A percentile compares a stretch with the other conserved stretches of the same genome.
phyloP scores from a whole-genome alignment of 2,797 vertebrate genomes.

The Trachops cirrhosus region DNA sequence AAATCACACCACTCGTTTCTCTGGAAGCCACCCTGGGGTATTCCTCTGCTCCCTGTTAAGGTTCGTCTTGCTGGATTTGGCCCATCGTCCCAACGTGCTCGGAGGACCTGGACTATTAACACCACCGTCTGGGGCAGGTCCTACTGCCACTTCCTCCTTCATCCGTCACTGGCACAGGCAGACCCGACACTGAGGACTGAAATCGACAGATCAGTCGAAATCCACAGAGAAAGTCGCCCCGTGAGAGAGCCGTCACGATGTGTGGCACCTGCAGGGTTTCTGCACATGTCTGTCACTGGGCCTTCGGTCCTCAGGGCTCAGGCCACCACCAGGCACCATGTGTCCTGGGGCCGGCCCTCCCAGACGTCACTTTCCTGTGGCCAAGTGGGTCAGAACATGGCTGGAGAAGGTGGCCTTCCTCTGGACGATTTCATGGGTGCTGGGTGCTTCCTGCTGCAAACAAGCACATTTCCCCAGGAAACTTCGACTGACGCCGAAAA shows the following conservation, averaged over 20 bases:
- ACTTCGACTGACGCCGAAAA: background rate
- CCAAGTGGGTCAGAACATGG: background rate
- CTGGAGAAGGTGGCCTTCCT: background rate
- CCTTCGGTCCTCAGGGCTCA: background rate
- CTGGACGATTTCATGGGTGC: background rate
- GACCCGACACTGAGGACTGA: no score
- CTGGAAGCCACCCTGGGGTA: background rate
- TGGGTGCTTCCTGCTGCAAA: background rate
- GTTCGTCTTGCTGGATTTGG: background rate
- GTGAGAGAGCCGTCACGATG: background rate
- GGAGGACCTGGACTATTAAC: background rate
- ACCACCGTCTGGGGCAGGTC: background rate
- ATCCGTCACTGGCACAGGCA: background rate
- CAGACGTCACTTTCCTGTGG: background rate
- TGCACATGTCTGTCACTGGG: background rate
- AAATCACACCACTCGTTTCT: background rate
- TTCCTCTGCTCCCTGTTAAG: background rate
- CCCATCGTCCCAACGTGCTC: background rate
- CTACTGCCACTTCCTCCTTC: background rate
- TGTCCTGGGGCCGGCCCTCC: background rate
- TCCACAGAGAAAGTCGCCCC: background rate
- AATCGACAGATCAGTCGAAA: background rate
- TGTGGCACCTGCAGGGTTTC: background rate
- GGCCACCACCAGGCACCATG: background rate
- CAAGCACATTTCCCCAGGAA: background rate